Evolutionary conservation across 2,113 vertebrate species (phyloP).

Genomic region (Pholis gunnellus): DNA sequence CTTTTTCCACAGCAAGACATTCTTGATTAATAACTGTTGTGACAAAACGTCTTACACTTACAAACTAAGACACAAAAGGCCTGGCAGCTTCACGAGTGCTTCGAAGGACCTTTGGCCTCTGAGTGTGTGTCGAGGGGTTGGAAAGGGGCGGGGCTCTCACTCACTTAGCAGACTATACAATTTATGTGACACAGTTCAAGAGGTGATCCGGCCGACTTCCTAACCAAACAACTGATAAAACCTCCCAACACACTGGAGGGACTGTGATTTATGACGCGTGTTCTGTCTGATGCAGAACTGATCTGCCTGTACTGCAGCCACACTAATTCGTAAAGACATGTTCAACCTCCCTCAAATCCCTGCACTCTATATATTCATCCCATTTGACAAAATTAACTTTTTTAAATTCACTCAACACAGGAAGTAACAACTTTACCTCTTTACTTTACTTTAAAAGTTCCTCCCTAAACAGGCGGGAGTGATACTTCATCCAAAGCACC

Average conservation of each 20-base stretch:
- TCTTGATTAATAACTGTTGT: slow-evolving; percentile 8
- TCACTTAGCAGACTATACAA: slow-evolving; percentile 38
- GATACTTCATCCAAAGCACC: not conserved
- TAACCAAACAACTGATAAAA: slow-evolving; percentile 43
- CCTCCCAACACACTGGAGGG: not conserved
- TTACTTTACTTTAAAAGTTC: not conserved
- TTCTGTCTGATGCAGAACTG: not conserved
- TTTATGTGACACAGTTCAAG: slow-evolving; percentile 39
- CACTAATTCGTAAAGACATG: not conserved
- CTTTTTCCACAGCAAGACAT: not conserved
- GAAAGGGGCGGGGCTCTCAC: not conserved
- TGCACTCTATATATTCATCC: not conserved
- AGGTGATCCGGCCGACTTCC: slow-evolving; percentile 24
- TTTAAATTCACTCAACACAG: not conserved
- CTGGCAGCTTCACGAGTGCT: not conserved
- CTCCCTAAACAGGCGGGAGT: not conserved
- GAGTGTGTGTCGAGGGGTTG: not conserved
- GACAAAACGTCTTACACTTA: slow-evolving; percentile 2
- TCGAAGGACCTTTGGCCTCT: slow-evolving; percentile 35
- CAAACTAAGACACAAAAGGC: not conserved
- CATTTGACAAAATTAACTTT: not conserved
- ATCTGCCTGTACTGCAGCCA: not conserved
- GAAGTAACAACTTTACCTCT: slow-evolving; percentile 6
- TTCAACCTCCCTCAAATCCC: not conserved
- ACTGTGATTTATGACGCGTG: not conserved